Base-by-base conservation (phyloP, 2,113 vertebrate genomes). In the Dromiciops gliroides region DNA sequence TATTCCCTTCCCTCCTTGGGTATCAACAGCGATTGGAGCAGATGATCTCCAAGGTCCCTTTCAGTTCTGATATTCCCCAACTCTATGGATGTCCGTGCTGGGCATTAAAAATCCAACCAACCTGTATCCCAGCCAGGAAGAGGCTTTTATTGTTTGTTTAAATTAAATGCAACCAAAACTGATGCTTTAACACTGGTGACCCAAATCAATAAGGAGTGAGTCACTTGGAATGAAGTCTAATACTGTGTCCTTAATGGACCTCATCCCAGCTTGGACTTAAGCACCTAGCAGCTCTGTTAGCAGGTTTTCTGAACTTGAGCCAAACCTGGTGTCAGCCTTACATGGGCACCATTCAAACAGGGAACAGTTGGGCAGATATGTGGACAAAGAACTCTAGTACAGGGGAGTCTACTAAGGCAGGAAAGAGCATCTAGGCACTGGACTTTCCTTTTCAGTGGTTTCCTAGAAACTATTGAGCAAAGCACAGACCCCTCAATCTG, bases 121-220 rank as follows among this genome's bases (percentile, higher is more conserved):
- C 44, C 91, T 12, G 60, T 53, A 93, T 50, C 67, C 25, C 89
- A 95, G 91, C 89, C 88, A 90, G 75, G n/a, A 67, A 56, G 0
- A 14, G 90, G 49, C 51, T 95, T 92, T 95, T 89, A 90, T 22
- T 96, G 91, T 98, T 97, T 95, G 94, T 92, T 93, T 96, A 96
- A 97, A 97, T 97, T 97, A 96, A 95, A 94, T 48, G 31, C 91
- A 91, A 89, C 88, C 49, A 53, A 94, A 96, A 96, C 90, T 50
- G 92, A 93, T 1, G 2, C 52, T 56, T 89, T 93, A 91, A 95
- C 92, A 95, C 47, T 1, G 0, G 48, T 91, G 96, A 96, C 93
- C 94, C 94, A 56, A 95, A 96, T 97, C 92, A 11, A 94, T 91
- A 56, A 0, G 2, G 52, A 94, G 53, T 60, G 2, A 2, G 89